Base-by-base conservation (phyloP, 2,888 invertebrate species). In the Thereva unica region DNA sequence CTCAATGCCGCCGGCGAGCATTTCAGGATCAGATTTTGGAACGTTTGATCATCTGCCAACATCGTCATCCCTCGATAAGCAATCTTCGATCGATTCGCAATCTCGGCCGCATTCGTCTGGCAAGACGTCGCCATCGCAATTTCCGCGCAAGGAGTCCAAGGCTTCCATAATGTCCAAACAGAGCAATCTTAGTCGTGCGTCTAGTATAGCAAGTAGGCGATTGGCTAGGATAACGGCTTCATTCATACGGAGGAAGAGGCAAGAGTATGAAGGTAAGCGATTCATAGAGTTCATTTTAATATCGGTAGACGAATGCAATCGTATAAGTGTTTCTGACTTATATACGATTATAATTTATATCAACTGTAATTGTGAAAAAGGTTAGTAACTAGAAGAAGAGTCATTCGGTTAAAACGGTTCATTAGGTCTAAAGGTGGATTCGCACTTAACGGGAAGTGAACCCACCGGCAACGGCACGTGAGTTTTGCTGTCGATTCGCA, bases 181-280 rank as follows among this genome's bases (percentile, higher is more conserved):
- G 10, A 74, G 74, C 57, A 68, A 67, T 0, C 69, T 71, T 34
- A 75, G 76, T 71, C 75, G 74, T 5, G 73, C 66, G 10, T 76
- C 76, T 23, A 69, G 66, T 49, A 37, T 69, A 1, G 72, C 71
- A 0, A 64, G 76, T 40, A 76, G 75, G 23, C 47, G 37, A 9
- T 38, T 59, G 23, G 10, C 10, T 23, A 35, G 74, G n/a, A 77
- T 79, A 67, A 78, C 79, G 23, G 74, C 78, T 53, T 79, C 79
- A 3, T 78, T 79, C 69, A 70, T 79, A 66, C 75, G 78, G 42
- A 72, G 73, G 40, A 79, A 79, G 69, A 76, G 78, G 38, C 74
- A 71, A 52, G 79, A 79, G 70, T 79, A 79, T 67, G 78, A 78
- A 78, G 79, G 79, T 79, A 73, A 76, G 78, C 23, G 23, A 23